Evolutionary conservation across 2,797 vertebrate genomes (phyloP).

Genomic region (Botia kubotai): DNA sequence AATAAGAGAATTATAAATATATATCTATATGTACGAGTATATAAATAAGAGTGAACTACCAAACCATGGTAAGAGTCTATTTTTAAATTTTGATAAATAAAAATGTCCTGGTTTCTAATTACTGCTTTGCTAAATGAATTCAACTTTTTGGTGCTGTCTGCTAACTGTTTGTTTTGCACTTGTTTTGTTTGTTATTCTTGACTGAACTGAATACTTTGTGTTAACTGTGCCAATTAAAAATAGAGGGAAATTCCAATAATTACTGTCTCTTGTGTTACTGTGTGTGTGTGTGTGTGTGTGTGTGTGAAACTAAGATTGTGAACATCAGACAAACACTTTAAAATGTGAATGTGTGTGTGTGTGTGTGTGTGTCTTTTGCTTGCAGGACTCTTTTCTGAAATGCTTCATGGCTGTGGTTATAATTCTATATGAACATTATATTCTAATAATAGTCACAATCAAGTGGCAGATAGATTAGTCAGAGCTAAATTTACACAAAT

Average conservation of each 20-base stretch:
- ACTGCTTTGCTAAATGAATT: constrained; percentile 75
- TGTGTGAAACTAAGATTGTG: background rate
- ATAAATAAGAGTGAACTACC: constrained; percentile 77
- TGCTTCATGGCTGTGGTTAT: too few species aligned
- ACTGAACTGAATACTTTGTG: constrained; percentile 85
- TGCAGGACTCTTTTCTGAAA: too few species aligned
- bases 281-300: constrained; percentile 10
- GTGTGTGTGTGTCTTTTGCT: background rate
- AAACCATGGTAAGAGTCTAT: constrained; percentile 74
- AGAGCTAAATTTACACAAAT: too few species aligned
- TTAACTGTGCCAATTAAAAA: constrained; percentile 87
- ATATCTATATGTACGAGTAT: constrained; percentile 75
- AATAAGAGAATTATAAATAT: constrained; percentile 40
- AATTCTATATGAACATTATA: too few species aligned
- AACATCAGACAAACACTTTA: too few species aligned
- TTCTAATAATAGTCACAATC: too few species aligned
- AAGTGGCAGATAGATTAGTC: too few species aligned
- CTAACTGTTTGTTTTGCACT: constrained; percentile 83
- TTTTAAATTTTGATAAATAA: constrained; percentile 77
- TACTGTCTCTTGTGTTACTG: constrained; percentile 18
- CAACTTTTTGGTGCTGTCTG: constrained; percentile 71
- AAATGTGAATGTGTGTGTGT: background rate
- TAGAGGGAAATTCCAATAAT: constrained; percentile 67
- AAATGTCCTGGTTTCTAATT: constrained; percentile 72
- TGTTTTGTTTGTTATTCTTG: constrained; percentile 79